Base-by-base conservation (phyloP, 2,888 invertebrate species). In the Odontomyia ornata region DNA sequence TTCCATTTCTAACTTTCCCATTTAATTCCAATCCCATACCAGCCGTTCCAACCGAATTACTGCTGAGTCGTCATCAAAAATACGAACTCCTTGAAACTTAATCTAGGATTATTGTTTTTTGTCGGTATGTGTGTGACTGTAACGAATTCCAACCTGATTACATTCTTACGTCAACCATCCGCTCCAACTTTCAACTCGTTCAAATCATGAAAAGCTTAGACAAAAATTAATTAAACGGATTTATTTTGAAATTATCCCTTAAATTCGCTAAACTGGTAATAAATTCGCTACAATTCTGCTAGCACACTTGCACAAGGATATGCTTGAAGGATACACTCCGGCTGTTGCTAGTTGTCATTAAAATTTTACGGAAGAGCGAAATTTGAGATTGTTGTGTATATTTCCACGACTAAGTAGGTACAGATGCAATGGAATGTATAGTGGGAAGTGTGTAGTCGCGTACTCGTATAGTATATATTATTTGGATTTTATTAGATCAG, bases 211-310 rank as follows among this genome's bases (percentile, higher is more conserved):
- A 36, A 36, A 65, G 65, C 65, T 65, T 30, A 65, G 65, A 65
- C 36, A 28, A 65, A 65, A 65, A 65, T 65, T 65, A 65, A 65
- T 65, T 65, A 65, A 65, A 65, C 36, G 65, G 65, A 65, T 65
- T 65, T 65, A 36, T 65, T 65, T 65, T 30, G 36, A 65, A 65
- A 65, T 65, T 65, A 65, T 65, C 65, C 27, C 21, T 28, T 36
- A 36, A 65, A 65, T 65, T 65, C 65, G 30, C 65, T 65, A 52
- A 65, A 36, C 36, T 65, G 65, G 65, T 43, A 30, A 65, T 65
- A 65, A 65, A 65, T 65, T 65, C 36, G 25, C 65, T 27, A 36
- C 30, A 27, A 15, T 27, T 1, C 65, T n/a, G 36, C 25, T 5
- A 5, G 36, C 65, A 18, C 18, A 18, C 52, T 52, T 52, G 52